Conservation (phyloP, 2,888 invertebrate genomes). For the Carabus problematicus region DNA sequence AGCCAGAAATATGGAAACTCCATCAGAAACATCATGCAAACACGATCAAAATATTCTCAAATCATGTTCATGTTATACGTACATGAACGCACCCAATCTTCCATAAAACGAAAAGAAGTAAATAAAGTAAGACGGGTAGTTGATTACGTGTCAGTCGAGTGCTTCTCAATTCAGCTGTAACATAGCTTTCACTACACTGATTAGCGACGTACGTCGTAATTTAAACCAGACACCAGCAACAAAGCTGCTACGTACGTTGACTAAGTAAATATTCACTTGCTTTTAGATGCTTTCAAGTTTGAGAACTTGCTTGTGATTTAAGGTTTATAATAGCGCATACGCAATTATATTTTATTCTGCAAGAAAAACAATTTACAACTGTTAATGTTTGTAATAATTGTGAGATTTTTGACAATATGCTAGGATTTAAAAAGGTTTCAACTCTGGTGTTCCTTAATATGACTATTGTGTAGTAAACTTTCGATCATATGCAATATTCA, state of each 20-base stretch:
- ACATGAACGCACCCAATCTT: conserved; percentile 19
- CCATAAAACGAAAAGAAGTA: not conserved
- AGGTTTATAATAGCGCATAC: no score
- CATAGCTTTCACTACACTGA: conserved; percentile 11
- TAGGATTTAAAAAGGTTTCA: no score
- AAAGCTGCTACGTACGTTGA: no score
- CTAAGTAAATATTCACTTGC: no score
- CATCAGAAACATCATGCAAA: conserved; percentile 23
- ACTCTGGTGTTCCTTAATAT: no score
- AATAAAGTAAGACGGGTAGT: conserved; percentile 20
- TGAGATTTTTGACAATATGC: no score
- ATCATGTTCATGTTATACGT: conserved; percentile 24
- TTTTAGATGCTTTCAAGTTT: not conserved
- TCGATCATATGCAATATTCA: no score
- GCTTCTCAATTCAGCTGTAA: conserved; percentile 9
- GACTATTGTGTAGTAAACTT: no score
- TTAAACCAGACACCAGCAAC: conserved; percentile 17
- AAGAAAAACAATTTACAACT: no score
- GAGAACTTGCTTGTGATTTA: no score
- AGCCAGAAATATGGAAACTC: not conserved
- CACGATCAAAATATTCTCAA: conserved; percentile 34
- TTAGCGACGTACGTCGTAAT: conserved; percentile 21
- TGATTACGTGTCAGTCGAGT: conserved; percentile 32
- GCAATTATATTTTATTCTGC: no score
- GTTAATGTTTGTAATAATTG: no score